Evolutionary conservation across 2,888 invertebrate genomes (phyloP).

Genomic region (Drosophila limbata): DNA sequence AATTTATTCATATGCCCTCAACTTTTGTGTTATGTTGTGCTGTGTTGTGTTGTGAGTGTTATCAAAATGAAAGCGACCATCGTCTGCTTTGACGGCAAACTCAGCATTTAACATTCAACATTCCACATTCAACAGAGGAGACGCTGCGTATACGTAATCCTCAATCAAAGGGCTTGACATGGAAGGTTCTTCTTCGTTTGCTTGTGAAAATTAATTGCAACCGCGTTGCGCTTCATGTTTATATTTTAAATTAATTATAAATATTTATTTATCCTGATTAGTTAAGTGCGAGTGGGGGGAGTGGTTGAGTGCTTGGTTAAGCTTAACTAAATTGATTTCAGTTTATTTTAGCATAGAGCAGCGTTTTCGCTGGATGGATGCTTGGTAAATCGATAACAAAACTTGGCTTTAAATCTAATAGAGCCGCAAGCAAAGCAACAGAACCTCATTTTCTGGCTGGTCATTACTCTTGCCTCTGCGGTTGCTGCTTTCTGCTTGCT

Average conservation of each 20-base stretch:
- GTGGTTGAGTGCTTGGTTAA: slow-evolving; percentile 21
- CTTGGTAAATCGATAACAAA: slow-evolving; percentile 64
- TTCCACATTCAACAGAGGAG: slow-evolving; percentile 6
- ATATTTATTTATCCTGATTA: slow-evolving; percentile 81
- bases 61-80: slow-evolving; percentile 33
- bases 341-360: slow-evolving; percentile 74
- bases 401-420: slow-evolving; percentile 63
- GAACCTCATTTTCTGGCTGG: slow-evolving; percentile 47
- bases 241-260: slow-evolving; percentile 82
- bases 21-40: slow-evolving; percentile 36
- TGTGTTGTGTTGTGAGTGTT: slow-evolving; percentile 35
- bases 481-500: slow-evolving; percentile 17
- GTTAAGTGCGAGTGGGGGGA: slow-evolving; percentile 39
- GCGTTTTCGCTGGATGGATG: slow-evolving; percentile 27
- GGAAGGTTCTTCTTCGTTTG: not conserved
- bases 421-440: slow-evolving; percentile 34
- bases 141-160: slow-evolving; percentile 41
- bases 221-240: slow-evolving; percentile 64
- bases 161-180: slow-evolving; percentile 13
- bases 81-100: slow-evolving; percentile 24
- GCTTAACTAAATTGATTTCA: slow-evolving; percentile 77
- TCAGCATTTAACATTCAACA: slow-evolving; percentile 9
- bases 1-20: slow-evolving; percentile 74
- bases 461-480: slow-evolving; percentile 60
- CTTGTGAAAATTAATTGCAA: slow-evolving; percentile 73